Evolutionary conservation across 2,888 invertebrate species (phyloP).

Genomic region (Mesochorus sp.): DNA sequence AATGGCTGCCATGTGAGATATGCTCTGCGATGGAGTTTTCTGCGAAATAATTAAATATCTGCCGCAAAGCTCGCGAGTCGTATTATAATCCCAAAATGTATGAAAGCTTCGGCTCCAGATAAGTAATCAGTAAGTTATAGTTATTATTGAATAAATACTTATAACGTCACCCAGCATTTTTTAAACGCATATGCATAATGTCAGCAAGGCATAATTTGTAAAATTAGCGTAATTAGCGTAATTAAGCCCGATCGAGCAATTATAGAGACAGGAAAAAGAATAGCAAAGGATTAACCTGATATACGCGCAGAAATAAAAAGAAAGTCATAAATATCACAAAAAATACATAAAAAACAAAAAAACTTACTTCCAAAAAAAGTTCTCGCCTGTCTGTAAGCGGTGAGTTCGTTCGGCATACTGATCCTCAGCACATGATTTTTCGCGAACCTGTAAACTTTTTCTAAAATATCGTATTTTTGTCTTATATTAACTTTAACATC

Average conservation of each 20-base stretch:
- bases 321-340: not conserved
- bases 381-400: constrained; percentile 73
- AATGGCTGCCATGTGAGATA: constrained; percentile 26
- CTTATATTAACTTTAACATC: constrained; percentile 19
- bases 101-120: not conserved
- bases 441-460: constrained; percentile 85
- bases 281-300: constrained; percentile 15
- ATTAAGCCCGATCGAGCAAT: constrained; percentile 18
- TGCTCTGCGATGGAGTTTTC: constrained; percentile 42
- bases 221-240: constrained; percentile 1
- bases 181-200: not conserved
- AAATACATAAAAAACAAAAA: not conserved
- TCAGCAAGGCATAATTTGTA: not conserved
- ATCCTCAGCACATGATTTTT: constrained; percentile 86
- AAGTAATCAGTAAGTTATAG: too few species aligned
- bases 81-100: not conserved
- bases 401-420: constrained; percentile 84
- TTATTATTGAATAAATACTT: too few species aligned
- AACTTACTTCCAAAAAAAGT: constrained; percentile 80
- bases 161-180: not conserved
- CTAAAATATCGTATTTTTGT: constrained; percentile 82
- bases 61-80: constrained; percentile 6
- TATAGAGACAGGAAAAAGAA: not conserved
- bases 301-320: constrained; percentile 15
- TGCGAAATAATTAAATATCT: constrained; percentile 41